Base-by-base conservation (phyloP, 2,797 vertebrate species). In the Melanogrammus aeglefinus region DNA sequence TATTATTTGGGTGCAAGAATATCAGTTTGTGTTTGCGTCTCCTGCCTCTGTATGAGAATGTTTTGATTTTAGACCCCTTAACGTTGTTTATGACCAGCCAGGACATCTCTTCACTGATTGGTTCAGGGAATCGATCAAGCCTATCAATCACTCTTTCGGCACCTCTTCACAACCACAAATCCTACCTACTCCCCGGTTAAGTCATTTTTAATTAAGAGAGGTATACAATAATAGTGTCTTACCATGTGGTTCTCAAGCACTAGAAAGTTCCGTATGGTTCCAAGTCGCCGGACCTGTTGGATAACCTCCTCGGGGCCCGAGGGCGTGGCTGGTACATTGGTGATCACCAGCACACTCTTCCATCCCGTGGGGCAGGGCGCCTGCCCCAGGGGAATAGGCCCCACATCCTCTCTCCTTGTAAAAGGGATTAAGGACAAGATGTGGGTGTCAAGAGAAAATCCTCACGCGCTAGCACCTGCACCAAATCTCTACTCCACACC, bases 231-330 rank as follows among this genome's bases (percentile, higher is more conserved):
- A 69, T 24, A 18, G 29, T 51, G 4, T 1, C 83, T 89, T 71
- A 92, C 92, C 88, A 81, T 86, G 38, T 73, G 86, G 69, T 88
- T 88, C 36, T 78, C 81, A 75, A 93, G 84, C 16, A 87, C 86
- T 0, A 94, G 79, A 4, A 81, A 89, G 78, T 87, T 91, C 63
- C 85, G 87, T 72, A 92, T 86, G 0, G 88, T 89, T 0, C 93
- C 97, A 75, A 97, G 97, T 13, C 95, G 95, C 33, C 93, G 92
- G 9, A 96, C 95, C 31, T 96, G 86, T 74, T 94, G 95, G 78
- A 95, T 91, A 4, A 96, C 94, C 44, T 96, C 95, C 0, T 93
- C 86, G 1, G 94, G 86, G 1, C 88, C 88, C 27, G 93, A 91
- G 0, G 92, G 91, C 0, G 92, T 92, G 70, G 90, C 86, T 0